Evolutionary conservation across 2,797 vertebrate species (phyloP), one percentile per base, ranked within the genome.

Genomic region (Sebastes baramenuke): DNA sequence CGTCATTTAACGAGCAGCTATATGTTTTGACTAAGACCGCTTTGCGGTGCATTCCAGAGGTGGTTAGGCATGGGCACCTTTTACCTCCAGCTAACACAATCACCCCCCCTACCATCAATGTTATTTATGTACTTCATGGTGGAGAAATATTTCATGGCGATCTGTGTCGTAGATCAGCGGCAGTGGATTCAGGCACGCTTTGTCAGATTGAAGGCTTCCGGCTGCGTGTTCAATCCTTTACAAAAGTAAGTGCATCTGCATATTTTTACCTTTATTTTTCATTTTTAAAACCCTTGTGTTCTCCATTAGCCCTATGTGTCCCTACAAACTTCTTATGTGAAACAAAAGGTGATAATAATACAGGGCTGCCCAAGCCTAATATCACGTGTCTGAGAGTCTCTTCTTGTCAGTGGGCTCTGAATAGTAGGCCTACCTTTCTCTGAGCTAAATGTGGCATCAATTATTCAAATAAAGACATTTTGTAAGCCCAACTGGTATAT

Each of bases 1-100:
- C 25, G 84, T 88, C 54, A 65, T 86, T 92, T 91, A 94, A 91
- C 65, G 61, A 93, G 85, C n/a, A 42, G 75, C 83, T 80, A 84
- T 93, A 92, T 92, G 75, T 91, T 92, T 73, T 82, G 79, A 88
- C 25, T 22, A 87, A 73, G 71, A 70, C 52, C 55, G 61, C 76
- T 89, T 89, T 88, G 74, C 70, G 38, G 62, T 83, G 74, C 68
- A 76, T 86, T 89, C 81, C 42, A 32, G 71, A 72, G 74, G 81
- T 14, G 22, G 49, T 83, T 79, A 67, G 70, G 72, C 49, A 46
- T n/a, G 3, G 32, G 59, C 65, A 67, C 34, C 49, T 34, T 66
- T 67, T 72, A 55, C 60, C 22, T 61, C 62, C 20, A 14, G 52
- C 30, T 10, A 12, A 54, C 64, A 60, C 80, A 55, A 74, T 67